phyloP scores from a whole-genome alignment of 1,140 invertebrate species.

The Nylanderia fulva region DNA sequence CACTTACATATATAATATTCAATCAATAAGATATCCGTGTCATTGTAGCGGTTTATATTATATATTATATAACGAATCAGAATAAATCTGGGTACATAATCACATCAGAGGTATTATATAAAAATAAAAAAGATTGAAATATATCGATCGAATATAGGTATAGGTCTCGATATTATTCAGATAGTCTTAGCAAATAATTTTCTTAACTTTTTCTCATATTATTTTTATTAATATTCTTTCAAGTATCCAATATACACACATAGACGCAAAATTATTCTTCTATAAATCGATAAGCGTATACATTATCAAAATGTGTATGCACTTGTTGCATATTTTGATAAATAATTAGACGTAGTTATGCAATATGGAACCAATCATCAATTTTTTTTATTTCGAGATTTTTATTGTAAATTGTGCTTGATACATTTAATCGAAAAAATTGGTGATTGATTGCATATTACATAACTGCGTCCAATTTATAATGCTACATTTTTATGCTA shows the following conservation, averaged over 20 bases:
- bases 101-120: neutral
- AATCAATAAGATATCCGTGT: constrained; percentile 17
- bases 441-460: too few relatives aligned
- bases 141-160: neutral
- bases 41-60: neutral
- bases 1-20: constrained; percentile 42
- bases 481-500: neutral
- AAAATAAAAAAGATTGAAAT: neutral
- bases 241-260: neutral
- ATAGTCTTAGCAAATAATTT: neutral
- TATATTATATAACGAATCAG: neutral
- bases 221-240: neutral
- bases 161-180: neutral
- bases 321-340: neutral
- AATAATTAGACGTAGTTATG: too few relatives aligned
- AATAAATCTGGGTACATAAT: neutral
- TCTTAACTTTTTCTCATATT: neutral
- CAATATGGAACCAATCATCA: too few relatives aligned
- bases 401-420: too few relatives aligned
- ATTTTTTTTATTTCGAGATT: too few relatives aligned
- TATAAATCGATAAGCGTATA: neutral
- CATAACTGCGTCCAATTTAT: too few relatives aligned
- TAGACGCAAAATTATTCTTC: neutral
- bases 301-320: neutral
- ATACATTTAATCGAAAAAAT: too few relatives aligned